These are phyloP conservation scores for Quiscalus mexicanus DNA, from an alignment of 2,113 vertebrate genomes.

Conservation along the genomic window DNA sequence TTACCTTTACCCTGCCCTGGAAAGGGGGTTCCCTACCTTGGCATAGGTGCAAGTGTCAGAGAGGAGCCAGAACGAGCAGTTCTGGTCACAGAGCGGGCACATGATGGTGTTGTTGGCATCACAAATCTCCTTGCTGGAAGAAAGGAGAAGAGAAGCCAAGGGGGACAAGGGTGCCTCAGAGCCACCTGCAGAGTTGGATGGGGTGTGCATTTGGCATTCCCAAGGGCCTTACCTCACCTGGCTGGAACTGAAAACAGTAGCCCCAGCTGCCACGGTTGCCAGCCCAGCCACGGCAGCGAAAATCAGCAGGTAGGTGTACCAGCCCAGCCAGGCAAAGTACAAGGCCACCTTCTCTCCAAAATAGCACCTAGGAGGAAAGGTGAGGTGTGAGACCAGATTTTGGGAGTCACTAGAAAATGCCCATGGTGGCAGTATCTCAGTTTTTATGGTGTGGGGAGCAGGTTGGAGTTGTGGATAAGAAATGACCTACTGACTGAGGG, in stretches of 20 bases:
- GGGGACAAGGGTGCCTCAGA: not conserved
- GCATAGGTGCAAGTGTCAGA: conserved; percentile 88
- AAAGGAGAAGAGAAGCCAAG: not conserved
- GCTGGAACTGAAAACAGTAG: conserved; percentile 80
- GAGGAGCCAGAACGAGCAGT: conserved; percentile 79
- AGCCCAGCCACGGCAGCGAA: conserved; percentile 78
- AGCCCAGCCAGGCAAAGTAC: conserved; percentile 92
- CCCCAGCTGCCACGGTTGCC: conserved; percentile 80
- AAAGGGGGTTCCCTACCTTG: conserved; percentile 73
- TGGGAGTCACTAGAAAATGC: not conserved
- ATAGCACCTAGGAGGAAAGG: conserved; percentile 76
- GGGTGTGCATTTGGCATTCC: accelerated
- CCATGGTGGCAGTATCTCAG: accelerated
- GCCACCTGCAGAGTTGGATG: accelerated
- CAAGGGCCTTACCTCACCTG: conserved; percentile 84
- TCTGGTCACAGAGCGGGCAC: conserved; percentile 89
- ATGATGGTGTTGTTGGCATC: conserved; percentile 77
- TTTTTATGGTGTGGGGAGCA: not conserved
- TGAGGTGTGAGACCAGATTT: accelerated
- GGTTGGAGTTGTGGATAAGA: not conserved
- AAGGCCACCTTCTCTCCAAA: conserved; percentile 93
- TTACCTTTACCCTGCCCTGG: not conserved
- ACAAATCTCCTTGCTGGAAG: conserved; percentile 89
- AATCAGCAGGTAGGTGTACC: conserved; percentile 87
- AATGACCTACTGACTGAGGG: not conserved